Evolutionary conservation across 2,797 vertebrate genomes (phyloP).

Genomic region (Chelon labrosus): DNA sequence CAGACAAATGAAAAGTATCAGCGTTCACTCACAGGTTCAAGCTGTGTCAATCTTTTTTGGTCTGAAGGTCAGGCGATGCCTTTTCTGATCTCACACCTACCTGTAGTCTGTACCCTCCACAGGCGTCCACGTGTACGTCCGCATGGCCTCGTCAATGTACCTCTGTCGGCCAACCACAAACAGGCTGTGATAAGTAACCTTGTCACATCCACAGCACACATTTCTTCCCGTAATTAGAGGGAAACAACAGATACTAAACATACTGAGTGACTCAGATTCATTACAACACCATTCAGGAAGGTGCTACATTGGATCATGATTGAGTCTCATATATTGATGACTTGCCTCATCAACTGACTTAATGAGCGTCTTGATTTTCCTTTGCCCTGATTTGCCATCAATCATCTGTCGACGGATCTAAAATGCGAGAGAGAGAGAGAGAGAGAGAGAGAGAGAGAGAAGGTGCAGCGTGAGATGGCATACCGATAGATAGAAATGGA

Average conservation of each 20-base stretch:
- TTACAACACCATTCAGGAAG: conserved; percentile 60
- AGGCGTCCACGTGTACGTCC: conserved; percentile 96
- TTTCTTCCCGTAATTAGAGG: conserved; percentile 27
- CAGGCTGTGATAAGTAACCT: conserved; percentile 13
- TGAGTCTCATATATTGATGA: conserved; percentile 73
- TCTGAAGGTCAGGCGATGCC: conserved; percentile 32
- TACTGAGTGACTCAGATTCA: conserved; percentile 60
- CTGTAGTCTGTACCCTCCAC: conserved; percentile 98
- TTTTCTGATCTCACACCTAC: conserved; percentile 76
- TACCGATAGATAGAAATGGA: background rate
- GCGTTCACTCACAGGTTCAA: conserved; percentile 47
- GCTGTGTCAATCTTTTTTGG: conserved; percentile 23
- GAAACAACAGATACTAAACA: conserved; percentile 48
- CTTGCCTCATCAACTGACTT: conserved; percentile 98
- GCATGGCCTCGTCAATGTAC: conserved; percentile 93
- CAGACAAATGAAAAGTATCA: conserved; percentile 9
- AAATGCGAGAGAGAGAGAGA: conserved; percentile 6
- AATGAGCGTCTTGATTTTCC: conserved; percentile 93
- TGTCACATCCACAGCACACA: conserved; percentile 9
- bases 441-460: background rate
- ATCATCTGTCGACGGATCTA: conserved; percentile 98
- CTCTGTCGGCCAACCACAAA: conserved; percentile 82
- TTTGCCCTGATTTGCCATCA: conserved; percentile 91
- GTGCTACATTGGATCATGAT: conserved; percentile 65
- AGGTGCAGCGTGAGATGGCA: background rate